Evolutionary conservation across 2,888 invertebrate species (phyloP), one percentile per base, ranked within the genome.

Genomic region (Sympetrum striolatum): DNA sequence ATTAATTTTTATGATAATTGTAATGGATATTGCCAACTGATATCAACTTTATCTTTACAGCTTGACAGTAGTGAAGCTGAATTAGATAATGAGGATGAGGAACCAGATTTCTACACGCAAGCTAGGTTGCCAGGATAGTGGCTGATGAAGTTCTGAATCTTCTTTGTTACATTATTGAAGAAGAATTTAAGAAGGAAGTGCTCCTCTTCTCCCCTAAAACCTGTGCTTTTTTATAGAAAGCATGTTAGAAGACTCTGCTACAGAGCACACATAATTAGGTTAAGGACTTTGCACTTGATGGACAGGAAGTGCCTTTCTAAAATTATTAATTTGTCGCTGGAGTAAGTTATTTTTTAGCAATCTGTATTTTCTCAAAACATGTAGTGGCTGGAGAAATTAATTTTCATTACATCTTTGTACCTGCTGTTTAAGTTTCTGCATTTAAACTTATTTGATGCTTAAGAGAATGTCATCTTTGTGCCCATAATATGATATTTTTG

Each of bases 101-200:
- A 98, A 93, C 98, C 98, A 14, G 98, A 98, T 94, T 98, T 98
- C 95, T 98, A 98, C 94, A 97, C 97, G 93, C 97, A 98, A 95
- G 98, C 98, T 91, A 97, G 97, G 91, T 95, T 98, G 93, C 97
- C 97, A 92, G 96, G 97, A 92, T 97, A 96, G 94, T 18, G 2
- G 37, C 4, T 73, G 10, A 10, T 25, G 73, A 73, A 73, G 73
- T 37, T 64, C 31, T 35, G 8, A 79, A 80, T 44, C 39, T 81
- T 81, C 35, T 48, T 60, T 73, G 18, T 44, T 64, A 14, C 53
- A 73, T 48, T 73, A n/a, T 22, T 12, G 18, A n/a, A 86, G 25
- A 25, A 53, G 25, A 14, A 53, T 81, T 31, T n/a, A 35, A 82
- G 81, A 53, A 64, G 53, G 18, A 79, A 81, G 80, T 82, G 81